These are phyloP conservation scores for Drosophila pachea DNA, from an alignment of 1,140 invertebrate genomes.

Conservation along the genomic window DNA sequence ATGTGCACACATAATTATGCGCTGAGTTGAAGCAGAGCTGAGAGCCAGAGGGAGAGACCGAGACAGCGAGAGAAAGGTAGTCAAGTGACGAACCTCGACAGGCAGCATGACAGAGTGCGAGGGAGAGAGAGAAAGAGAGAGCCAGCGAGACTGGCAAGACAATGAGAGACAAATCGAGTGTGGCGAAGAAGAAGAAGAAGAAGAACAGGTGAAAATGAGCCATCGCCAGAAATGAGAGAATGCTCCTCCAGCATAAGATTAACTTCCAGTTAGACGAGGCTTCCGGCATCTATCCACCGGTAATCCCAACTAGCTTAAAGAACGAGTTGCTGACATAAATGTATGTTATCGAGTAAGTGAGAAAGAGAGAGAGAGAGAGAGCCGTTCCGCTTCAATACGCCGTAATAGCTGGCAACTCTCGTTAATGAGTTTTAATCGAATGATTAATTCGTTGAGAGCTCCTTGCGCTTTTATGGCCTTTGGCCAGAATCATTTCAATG, in stretches of 20 bases:
- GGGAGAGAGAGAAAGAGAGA: neutral
- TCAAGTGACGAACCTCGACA: neutral
- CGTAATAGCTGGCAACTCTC: slow-evolving; percentile 17
- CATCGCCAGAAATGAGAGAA: too few relatives aligned
- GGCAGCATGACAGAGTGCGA: neutral
- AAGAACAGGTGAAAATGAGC: too few relatives aligned
- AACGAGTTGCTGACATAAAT: too few relatives aligned
- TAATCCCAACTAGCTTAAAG: too few relatives aligned
- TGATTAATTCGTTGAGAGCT: slow-evolving; percentile 28
- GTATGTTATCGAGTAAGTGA: neutral
- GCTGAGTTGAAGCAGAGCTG: too few relatives aligned
- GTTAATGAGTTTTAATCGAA: slow-evolving; percentile 37
- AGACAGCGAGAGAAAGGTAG: neutral
- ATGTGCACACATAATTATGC: slow-evolving; percentile 1
- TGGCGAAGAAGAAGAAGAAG: neutral
- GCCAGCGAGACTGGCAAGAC: too few relatives aligned
- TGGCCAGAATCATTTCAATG: slow-evolving; percentile 21
- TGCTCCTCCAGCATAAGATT: too few relatives aligned
- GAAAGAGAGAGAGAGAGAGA: neutral
- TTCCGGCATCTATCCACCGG: too few relatives aligned
- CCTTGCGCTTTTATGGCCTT: slow-evolving; percentile 16
- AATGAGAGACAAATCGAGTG: neutral
- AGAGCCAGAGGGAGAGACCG: neutral
- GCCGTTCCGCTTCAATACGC: slow-evolving; percentile 9
- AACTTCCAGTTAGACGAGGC: too few relatives aligned